Evolutionary conservation across 2,797 vertebrate genomes (phyloP).

Genomic region (Mus minutoides): DNA sequence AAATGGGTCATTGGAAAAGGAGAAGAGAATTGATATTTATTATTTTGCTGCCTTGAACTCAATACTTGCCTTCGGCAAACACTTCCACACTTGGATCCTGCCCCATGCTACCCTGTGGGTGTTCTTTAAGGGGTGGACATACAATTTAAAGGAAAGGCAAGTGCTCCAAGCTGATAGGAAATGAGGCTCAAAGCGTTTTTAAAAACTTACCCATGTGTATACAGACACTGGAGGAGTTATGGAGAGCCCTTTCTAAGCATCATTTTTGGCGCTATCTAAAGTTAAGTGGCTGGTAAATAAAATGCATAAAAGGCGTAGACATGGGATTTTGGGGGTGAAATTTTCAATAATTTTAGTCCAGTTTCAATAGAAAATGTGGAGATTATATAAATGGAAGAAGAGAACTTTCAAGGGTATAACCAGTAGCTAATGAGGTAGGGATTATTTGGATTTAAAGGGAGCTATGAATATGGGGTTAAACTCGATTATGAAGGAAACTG

Average conservation of each 20-base stretch:
- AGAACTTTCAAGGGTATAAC: slow-evolving; percentile 21
- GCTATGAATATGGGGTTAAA: not conserved
- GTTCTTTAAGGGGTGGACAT: not conserved
- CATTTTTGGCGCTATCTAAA: not conserved
- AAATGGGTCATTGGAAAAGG: not conserved
- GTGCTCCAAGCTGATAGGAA: slow-evolving; percentile 27
- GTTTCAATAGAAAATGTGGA: slow-evolving; percentile 30
- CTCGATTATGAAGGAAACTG: not conserved
- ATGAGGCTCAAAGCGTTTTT: not conserved
- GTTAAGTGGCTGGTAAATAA: slow-evolving; percentile 11
- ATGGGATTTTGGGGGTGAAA: not conserved
- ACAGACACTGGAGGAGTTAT: not conserved
- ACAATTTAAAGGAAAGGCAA: not conserved
- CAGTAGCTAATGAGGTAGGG: not conserved
- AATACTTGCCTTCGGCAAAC: not conserved
- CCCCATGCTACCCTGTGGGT: not conserved
- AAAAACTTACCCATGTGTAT: not conserved
- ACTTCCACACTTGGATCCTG: not conserved
- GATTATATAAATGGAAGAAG: not conserved
- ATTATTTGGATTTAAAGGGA: slow-evolving; percentile 49
- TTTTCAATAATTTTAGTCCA: slow-evolving; percentile 18
- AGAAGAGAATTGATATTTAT: not conserved
- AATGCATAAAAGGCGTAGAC: not conserved
- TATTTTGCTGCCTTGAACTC: not conserved
- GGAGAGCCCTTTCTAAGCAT: slow-evolving; percentile 19